Conservation (phyloP, 2,888 invertebrate genomes). For the Sericinus montela region DNA sequence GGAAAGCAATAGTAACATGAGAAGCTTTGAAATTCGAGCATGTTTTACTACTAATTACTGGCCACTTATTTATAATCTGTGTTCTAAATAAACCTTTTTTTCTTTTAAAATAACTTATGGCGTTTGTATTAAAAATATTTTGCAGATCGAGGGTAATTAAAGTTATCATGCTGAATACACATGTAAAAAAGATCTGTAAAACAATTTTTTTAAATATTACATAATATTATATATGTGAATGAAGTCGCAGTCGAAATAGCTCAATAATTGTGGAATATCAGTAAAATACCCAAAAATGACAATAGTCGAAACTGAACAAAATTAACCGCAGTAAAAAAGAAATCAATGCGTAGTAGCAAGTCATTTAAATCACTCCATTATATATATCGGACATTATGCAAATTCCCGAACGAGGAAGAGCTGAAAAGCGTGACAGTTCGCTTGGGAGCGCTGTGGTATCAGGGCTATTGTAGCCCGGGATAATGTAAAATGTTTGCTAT, state of each 20-base stretch:
- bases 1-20: conserved; percentile 34
- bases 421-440: conserved; percentile 59
- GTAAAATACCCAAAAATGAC: too few species aligned
- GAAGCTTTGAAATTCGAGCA: conserved; percentile 59
- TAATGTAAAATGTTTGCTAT: conserved; percentile 62
- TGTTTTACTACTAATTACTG: conserved; percentile 26
- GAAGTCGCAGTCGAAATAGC: too few species aligned
- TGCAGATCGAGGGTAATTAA: too few species aligned
- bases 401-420: conserved; percentile 47
- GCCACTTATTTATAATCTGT: conserved; percentile 15
- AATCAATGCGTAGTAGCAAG: background rate
- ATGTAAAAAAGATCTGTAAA: too few species aligned
- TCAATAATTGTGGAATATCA: too few species aligned
- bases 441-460: conserved; percentile 46
- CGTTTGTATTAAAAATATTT: too few species aligned
- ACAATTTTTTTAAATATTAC: too few species aligned
- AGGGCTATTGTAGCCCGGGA: conserved; percentile 55
- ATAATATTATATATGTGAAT: too few species aligned
- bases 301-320: too few species aligned
- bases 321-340: background rate
- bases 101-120: background rate
- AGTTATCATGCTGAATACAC: too few species aligned
- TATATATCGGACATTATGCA: conserved; percentile 57
- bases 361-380: conserved; percentile 40
- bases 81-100: conserved; percentile 1